Evolutionary conservation across 2,888 invertebrate genomes (phyloP).

Genomic region (Metopia argyrocephala): DNA sequence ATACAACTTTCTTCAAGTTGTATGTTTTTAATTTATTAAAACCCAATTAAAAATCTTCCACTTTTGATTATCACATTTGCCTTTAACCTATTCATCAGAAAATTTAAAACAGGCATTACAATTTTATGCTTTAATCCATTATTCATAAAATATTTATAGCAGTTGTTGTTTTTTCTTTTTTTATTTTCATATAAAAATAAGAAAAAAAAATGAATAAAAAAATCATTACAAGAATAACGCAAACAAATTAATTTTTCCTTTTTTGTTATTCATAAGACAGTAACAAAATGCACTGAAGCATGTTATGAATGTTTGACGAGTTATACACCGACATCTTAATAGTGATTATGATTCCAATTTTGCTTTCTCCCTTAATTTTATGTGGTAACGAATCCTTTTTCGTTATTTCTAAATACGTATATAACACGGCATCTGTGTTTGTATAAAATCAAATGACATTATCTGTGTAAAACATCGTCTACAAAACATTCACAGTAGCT

Average conservation of each 20-base stretch:
- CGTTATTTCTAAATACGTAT: not conserved
- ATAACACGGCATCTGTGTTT: not conserved
- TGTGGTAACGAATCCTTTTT: not conserved
- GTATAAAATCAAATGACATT: slow-evolving; percentile 12
- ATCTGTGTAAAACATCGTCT: too few relatives aligned
- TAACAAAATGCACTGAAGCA: slow-evolving; percentile 48
- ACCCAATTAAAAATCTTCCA: slow-evolving; percentile 15
- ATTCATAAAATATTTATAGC: slow-evolving; percentile 49
- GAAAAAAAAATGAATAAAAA: too few relatives aligned
- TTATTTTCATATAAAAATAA: too few relatives aligned
- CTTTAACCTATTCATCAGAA: slow-evolving; percentile 18
- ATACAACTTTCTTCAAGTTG: not conserved
- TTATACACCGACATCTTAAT: not conserved
- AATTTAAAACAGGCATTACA: slow-evolving; percentile 5
- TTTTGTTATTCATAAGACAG: slow-evolving; percentile 53
- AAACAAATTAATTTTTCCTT: slow-evolving; percentile 41
- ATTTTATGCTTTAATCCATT: slow-evolving; percentile 40
- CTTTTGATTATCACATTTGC: slow-evolving; percentile 24
- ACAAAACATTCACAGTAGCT: not conserved
- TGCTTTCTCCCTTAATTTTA: not conserved
- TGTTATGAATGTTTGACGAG: slow-evolving; percentile 53
- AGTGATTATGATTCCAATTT: not conserved
- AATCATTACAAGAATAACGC: too few relatives aligned
- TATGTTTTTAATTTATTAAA: slow-evolving; percentile 13
- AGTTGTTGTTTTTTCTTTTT: not conserved